Evolutionary conservation across 2,888 invertebrate species (phyloP).

Genomic region (Scaptomyza cyrtandrae): DNA sequence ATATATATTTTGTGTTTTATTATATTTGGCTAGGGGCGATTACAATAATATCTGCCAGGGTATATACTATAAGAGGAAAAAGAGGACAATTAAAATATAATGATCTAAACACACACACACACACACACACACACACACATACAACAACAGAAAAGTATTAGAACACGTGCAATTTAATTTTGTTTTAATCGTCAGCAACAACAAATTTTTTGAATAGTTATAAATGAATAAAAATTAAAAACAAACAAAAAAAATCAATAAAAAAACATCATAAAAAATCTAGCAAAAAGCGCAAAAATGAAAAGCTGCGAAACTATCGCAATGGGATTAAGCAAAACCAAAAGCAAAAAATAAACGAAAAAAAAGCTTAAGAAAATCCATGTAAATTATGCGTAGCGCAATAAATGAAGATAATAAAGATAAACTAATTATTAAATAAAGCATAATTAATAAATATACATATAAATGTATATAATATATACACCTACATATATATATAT

Average conservation of each 20-base stretch:
- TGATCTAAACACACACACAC: constrained; percentile 14
- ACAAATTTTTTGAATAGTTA: constrained; percentile 50
- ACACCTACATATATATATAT: constrained; percentile 16
- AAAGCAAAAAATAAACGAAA: neutral
- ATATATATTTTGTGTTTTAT: too few relatives aligned
- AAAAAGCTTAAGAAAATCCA: constrained; percentile 36
- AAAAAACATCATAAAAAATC: constrained; percentile 19
- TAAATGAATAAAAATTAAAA: constrained; percentile 23
- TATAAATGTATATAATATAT: constrained; percentile 21
- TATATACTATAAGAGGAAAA: neutral
- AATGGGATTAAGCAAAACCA: constrained; percentile 8
- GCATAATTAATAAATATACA: constrained; percentile 22
- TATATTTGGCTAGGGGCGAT: neutral
- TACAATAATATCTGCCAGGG: constrained; percentile 24
- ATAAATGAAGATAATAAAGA: constrained; percentile 43
- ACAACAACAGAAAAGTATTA: constrained; percentile 47
- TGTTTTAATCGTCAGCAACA: constrained; percentile 40
- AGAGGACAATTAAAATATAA: constrained; percentile 1
- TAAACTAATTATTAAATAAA: constrained; percentile 48
- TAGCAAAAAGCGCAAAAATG: constrained; percentile 20
- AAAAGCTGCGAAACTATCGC: constrained; percentile 41
- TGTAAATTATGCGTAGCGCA: constrained; percentile 75
- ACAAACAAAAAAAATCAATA: constrained; percentile 4
- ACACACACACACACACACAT: constrained; percentile 27
- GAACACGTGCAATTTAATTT: constrained; percentile 50